Conservation (phyloP, 1,140 invertebrate species). For the Zaprionus taronus region DNA sequence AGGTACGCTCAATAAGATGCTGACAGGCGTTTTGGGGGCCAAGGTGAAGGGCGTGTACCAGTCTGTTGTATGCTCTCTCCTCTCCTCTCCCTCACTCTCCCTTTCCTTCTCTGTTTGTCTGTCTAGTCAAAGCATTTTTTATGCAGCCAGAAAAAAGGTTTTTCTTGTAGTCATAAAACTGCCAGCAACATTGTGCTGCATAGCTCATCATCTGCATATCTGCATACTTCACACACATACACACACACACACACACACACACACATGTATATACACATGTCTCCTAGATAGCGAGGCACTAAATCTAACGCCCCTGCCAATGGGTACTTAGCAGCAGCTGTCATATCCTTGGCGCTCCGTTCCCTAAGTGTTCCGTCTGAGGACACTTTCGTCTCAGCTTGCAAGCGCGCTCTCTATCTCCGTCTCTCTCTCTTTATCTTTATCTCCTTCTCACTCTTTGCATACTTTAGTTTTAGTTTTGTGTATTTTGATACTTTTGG, state of each 20-base stretch:
- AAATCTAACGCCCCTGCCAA: constrained; percentile 76
- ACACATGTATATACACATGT: constrained; percentile 41
- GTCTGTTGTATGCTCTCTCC: constrained; percentile 2
- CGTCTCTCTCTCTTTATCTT: not conserved
- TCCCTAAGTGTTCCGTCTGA: constrained; percentile 53
- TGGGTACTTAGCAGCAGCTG: constrained; percentile 78
- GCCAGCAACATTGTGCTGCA: constrained; percentile 49
- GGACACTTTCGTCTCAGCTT: constrained; percentile 50
- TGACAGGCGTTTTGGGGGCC: constrained; percentile 66
- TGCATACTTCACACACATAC: not conserved
- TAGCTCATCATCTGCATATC: constrained; percentile 33
- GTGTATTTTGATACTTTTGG: constrained; percentile 77
- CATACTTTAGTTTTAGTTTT: constrained; percentile 37
- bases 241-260: not conserved
- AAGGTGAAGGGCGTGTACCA: constrained; percentile 61
- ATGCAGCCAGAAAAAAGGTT: constrained; percentile 65
- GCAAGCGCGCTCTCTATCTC: not conserved
- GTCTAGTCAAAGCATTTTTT: constrained; percentile 19
- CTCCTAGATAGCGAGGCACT: constrained; percentile 61
- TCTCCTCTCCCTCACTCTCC: constrained; percentile 1
- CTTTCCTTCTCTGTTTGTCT: constrained; percentile 9
- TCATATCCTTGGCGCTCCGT: constrained; percentile 56
- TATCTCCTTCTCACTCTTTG: not conserved
- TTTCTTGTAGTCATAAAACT: constrained; percentile 72
- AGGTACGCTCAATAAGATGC: constrained; percentile 78